Evolutionary conservation across 2,888 invertebrate species (phyloP), one percentile per base, ranked within the genome.

Genomic region (Ypsolopha sequella): DNA sequence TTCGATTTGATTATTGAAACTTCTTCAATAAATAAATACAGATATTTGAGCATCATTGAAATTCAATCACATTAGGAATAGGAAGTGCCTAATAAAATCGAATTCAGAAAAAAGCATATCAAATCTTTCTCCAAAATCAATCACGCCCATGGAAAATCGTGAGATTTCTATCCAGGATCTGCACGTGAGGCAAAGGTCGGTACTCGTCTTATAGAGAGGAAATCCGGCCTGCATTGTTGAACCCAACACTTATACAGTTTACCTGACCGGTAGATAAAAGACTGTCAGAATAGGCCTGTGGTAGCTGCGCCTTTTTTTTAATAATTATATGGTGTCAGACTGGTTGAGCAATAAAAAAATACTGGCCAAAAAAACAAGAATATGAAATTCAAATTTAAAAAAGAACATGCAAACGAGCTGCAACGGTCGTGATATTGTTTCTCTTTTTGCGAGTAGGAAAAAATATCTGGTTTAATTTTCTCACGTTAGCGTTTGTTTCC

Each of bases 111-210:
- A 58, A 65, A 70, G 72, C 53, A 51, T 61, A 68, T 71, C 67
- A 70, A 78, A 71, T 65, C 69, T 82, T 84, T 85, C 82, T 81
- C 68, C 59, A 68, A 78, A 80, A 86, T 86, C 86, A 73, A 86
- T 86, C 80, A 86, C 86, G 82, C 86, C 86, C 79, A 80, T 78
- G 79, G 72, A 84, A 81, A 80, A 81, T 79, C 62, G 67, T 64
- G 64, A 66, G 72, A 69, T 70, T 67, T 72, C 60, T 75, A 78
- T 79, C 76, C 70, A 73, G 63, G 77, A 75, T 79, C 80, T 80
- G 82, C 86, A 86, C 86, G 86, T 86, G 86, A 86, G 79, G 60
- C 70, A 68, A 70, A 78, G 80, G 73, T 78, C 70, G 80, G 72
- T 67, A 65, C 78, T 80, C 73, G 80, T 76, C 84, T 84, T 85